Conservation (phyloP, 2,113 vertebrate genomes). For the Ia io region DNA sequence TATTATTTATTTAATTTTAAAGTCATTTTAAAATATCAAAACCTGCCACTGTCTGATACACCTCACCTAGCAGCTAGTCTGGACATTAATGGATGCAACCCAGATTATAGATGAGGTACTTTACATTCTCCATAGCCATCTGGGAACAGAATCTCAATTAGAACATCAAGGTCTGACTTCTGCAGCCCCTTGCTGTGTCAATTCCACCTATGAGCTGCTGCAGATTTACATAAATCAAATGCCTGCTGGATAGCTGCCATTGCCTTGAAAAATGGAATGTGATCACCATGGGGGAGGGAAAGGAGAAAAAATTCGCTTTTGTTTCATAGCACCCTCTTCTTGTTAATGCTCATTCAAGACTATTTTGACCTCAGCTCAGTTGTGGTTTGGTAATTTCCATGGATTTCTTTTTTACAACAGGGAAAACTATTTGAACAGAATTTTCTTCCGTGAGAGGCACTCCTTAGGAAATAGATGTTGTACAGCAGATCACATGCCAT, state of each 20-base stretch:
- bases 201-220: constrained; percentile 7
- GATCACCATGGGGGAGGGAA: background rate
- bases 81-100: background rate
- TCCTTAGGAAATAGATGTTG: constrained; percentile 48
- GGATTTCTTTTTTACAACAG: background rate
- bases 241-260: background rate
- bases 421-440: constrained; percentile 31
- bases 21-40: background rate
- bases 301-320: constrained; percentile 22
- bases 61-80: background rate
- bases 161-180: background rate
- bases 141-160: constrained; percentile 46
- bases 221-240: constrained; percentile 57
- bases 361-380: constrained; percentile 10
- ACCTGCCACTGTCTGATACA: background rate
- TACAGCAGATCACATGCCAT: background rate
- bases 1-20: constrained; percentile 40
- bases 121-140: constrained; percentile 1
- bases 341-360: constrained; percentile 26
- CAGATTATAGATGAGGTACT: background rate
- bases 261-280: constrained; percentile 52
- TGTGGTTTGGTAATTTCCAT: constrained; percentile 55
- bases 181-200: background rate
- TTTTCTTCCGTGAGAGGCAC: constrained; percentile 43
- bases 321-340: constrained; percentile 35